Evolutionary conservation across 2,113 vertebrate species (phyloP).

Genomic region (Istiophorus platypterus): DNA sequence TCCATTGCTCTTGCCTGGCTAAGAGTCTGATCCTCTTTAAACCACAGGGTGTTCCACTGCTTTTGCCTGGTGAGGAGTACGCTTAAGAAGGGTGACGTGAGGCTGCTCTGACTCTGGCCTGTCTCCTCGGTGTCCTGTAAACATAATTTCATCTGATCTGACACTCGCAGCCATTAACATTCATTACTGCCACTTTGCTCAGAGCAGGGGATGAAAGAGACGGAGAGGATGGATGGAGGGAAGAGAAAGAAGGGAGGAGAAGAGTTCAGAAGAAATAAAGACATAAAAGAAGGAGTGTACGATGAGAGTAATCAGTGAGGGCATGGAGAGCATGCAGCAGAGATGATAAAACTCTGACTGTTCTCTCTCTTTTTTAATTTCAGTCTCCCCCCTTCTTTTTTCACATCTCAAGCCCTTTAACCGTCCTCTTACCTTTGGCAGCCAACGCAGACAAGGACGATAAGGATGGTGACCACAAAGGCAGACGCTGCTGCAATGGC

Average conservation of each 20-base stretch:
- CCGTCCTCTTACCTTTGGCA: constrained; percentile 81
- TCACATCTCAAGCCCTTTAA: constrained; percentile 15
- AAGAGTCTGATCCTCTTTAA: constrained; percentile 61
- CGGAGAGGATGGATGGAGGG: constrained; percentile 37
- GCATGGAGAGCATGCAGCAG: constrained; percentile 28
- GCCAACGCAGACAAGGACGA: constrained; percentile 84
- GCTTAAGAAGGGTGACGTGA: constrained; percentile 44
- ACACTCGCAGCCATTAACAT: constrained; percentile 74
- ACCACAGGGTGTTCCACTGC: constrained; percentile 52
- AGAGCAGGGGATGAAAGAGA: constrained; percentile 61
- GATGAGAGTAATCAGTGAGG: constrained; percentile 52
- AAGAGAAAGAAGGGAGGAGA: constrained; percentile 52
- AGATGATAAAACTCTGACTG: constrained; percentile 40
- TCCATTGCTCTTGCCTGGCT: constrained; percentile 61
- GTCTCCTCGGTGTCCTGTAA: constrained; percentile 65
- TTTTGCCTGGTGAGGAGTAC: constrained; percentile 52
- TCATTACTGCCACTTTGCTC: constrained; percentile 67
- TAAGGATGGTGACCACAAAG: constrained; percentile 86
- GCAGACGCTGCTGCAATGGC: constrained; percentile 86
- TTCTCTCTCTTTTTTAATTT: neutral
- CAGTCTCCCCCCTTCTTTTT: neutral
- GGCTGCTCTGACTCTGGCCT: constrained; percentile 56
- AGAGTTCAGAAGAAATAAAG: constrained; percentile 58
- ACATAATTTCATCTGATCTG: constrained; percentile 70
- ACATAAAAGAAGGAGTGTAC: constrained; percentile 50